Evolutionary conservation across 2,113 vertebrate species (phyloP).

Genomic region (Rhinopomastus cyanomelas): DNA sequence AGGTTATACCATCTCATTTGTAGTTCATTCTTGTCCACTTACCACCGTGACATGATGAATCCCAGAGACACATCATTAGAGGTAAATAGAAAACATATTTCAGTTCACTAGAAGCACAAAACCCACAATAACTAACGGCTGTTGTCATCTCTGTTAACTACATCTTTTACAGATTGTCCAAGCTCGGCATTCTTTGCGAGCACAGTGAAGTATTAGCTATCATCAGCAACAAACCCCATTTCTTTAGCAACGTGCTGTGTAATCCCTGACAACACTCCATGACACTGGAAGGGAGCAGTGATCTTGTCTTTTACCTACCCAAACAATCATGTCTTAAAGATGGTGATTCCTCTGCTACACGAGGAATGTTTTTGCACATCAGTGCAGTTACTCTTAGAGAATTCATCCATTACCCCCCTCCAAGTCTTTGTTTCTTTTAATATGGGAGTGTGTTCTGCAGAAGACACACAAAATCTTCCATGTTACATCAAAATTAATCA

Average conservation of each 20-base stretch:
- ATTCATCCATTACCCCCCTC: neutral
- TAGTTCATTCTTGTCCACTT: neutral
- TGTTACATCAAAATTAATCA: neutral
- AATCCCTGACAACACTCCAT: conserved; percentile 43
- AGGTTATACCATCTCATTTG: neutral
- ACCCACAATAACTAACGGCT: neutral
- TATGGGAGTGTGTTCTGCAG: neutral
- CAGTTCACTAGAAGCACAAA: neutral
- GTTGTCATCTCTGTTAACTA: conserved; percentile 28
- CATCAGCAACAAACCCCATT: conserved; percentile 19
- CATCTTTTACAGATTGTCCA: conserved; percentile 3
- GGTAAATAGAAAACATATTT: conserved; percentile 5
- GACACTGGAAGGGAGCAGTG: neutral
- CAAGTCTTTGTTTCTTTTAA: neutral
- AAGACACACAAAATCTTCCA: neutral
- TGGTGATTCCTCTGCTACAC: neutral
- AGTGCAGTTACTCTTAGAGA: neutral
- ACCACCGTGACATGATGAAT: neutral
- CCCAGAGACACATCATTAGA: neutral
- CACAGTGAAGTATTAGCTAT: conserved; percentile 11
- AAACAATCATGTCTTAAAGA: neutral
- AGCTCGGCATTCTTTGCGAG: neutral
- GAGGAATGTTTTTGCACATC: neutral
- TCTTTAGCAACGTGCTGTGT: conserved; percentile 9
- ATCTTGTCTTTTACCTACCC: neutral